Evolutionary conservation across 2,888 invertebrate genomes (phyloP).

Genomic region (Callyntrura sp.): DNA sequence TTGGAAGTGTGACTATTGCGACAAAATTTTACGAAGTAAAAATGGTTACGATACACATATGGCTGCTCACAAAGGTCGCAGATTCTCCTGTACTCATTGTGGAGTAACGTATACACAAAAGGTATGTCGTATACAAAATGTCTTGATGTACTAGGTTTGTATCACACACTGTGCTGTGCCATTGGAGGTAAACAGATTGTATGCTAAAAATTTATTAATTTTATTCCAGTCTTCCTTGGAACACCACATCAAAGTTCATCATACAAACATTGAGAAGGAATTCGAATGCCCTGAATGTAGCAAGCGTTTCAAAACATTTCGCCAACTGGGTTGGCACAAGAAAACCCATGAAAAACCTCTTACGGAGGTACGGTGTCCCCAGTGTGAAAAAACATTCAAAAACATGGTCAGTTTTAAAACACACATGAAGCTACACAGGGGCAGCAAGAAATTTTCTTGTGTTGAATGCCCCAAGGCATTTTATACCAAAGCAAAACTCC

Average conservation of each 20-base stretch:
- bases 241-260: slow-evolving; percentile 80
- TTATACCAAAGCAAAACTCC: slow-evolving; percentile 75
- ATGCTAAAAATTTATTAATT: slow-evolving; percentile 7
- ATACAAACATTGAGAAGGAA: slow-evolving; percentile 66
- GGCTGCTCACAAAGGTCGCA: slow-evolving; percentile 85
- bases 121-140: slow-evolving; percentile 82
- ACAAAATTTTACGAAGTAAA: slow-evolving; percentile 85
- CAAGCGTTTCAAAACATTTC: slow-evolving; percentile 86
- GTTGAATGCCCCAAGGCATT: slow-evolving; percentile 79
- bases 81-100: slow-evolving; percentile 88
- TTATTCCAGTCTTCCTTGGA: slow-evolving; percentile 72
- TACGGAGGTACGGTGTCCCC: slow-evolving; percentile 76
- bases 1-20: slow-evolving; percentile 75
- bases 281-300: slow-evolving; percentile 86
- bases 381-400: slow-evolving; percentile 79
- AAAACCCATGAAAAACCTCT: slow-evolving; percentile 75
- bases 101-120: slow-evolving; percentile 87
- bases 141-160: neutral
- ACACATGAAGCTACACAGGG: slow-evolving; percentile 68
- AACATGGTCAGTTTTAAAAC: slow-evolving; percentile 66
- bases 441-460: slow-evolving; percentile 73
- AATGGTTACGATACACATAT: slow-evolving; percentile 86
- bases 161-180: neutral
- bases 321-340: slow-evolving; percentile 79
- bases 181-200: too few species aligned